Evolutionary conservation across 2,888 invertebrate species (phyloP), one percentile per base, ranked within the genome.

Genomic region (Pecten maximus): DNA sequence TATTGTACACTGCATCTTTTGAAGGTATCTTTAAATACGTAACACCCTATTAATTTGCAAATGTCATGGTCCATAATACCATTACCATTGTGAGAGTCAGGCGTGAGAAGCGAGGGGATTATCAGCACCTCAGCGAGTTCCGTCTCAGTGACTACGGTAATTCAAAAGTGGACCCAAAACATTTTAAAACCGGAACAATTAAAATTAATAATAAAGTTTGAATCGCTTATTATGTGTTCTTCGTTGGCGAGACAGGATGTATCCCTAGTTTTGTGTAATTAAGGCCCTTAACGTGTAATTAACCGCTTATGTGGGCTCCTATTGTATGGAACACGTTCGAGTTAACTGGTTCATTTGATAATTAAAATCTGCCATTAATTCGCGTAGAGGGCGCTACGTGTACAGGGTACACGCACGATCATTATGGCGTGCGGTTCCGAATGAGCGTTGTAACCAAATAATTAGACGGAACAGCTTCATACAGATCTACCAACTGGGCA

Each of bases 321-420:
- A 35, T 74, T 74, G 74, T 74, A 74, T 35, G 74, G 35, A 35
- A 74, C 74, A 74, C 74, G 74, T 35, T 74, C 74, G 16, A 8
- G 35, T 74, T 35, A 74, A 28, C 28, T 74, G 74, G 35, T 74
- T 74, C 74, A 74, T 74, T 74, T 28, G 74, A 28, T 74, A 74
- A 74, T 74, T 74, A 74, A 74, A 74, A 74, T 74, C 28, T 74
- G 28, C 74, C 74, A 74, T 74, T 74, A 74, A 74, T 23, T 74
- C 74, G 74, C 35, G 6, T 3, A 28, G 35, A 23, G 74, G 35
- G 23, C 35, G 74, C 35, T 74, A 74, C 74, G 74, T 74, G 74
- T 28, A 74, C 35, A 74, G 74, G 35, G 35, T 74, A 35, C 28
- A 23, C 28, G 74, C 35, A 28, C 15, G 35, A 23, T 74, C 23